These are phyloP conservation scores for Pantherophis vulpinus DNA, from an alignment of 2,797 vertebrate genomes.

Conservation along the genomic window DNA sequence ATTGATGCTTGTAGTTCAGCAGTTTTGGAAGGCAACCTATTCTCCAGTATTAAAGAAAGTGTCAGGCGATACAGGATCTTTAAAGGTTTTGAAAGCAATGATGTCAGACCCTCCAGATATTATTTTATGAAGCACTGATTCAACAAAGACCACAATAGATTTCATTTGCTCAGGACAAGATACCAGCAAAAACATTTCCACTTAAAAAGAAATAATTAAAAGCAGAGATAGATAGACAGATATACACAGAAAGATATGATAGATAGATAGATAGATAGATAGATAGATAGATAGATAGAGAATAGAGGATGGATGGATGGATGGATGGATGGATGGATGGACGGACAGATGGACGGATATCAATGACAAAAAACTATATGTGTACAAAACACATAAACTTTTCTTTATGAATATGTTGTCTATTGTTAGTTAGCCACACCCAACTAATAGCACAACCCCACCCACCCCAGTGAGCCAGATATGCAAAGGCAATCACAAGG, in stretches of 20 bases:
- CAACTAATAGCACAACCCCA: constrained; percentile 27
- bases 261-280: no score
- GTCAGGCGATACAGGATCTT: background rate
- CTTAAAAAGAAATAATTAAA: constrained; percentile 57
- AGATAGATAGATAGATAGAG: no score
- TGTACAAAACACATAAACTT: constrained; percentile 48
- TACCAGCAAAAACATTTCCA: constrained; percentile 54
- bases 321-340: no score
- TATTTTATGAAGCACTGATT: background rate
- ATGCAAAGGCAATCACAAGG: constrained; percentile 12
- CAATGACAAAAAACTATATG: constrained; percentile 10
- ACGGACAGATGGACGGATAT: no score
- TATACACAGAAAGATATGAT: background rate
- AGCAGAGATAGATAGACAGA: constrained; percentile 11
- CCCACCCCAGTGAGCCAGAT: constrained; percentile 29
- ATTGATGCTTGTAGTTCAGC: background rate
- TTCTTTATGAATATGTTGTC: constrained; percentile 34
- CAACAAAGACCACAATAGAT: background rate
- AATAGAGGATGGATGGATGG: no score
- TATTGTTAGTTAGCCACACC: constrained; percentile 16
- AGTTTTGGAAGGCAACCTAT: background rate
- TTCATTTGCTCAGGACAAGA: constrained; percentile 24
- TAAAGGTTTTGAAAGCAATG: background rate
- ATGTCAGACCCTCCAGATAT: background rate
- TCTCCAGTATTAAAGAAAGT: background rate